Conservation (phyloP, 2,888 invertebrate genomes). For the Oscheius onirici region DNA sequence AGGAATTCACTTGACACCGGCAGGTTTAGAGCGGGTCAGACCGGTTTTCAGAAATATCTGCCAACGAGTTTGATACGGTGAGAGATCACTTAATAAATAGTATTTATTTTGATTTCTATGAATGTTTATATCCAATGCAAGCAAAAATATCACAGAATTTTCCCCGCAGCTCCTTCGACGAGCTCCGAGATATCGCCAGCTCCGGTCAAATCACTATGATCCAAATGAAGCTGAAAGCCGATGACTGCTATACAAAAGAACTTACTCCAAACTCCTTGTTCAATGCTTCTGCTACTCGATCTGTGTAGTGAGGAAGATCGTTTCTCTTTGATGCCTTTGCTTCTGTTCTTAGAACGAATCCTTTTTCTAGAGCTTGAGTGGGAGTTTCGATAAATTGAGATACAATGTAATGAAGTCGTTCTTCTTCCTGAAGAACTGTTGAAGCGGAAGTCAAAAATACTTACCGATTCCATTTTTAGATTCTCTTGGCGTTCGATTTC, state of each 20-base stretch:
- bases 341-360: no score
- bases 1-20: slow-evolving; percentile 2
- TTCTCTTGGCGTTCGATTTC: no score
- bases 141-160: neutral
- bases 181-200: neutral
- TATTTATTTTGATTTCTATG: no score
- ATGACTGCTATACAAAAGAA: neutral
- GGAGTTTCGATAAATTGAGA: no score
- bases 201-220: neutral
- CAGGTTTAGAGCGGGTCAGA: slow-evolving; percentile 14
- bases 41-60: slow-evolving; percentile 11
- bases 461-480: no score
- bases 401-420: no score
- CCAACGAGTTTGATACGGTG: neutral
- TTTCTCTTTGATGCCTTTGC: no score
- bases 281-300: neutral
- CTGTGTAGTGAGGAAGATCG: neutral
- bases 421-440: no score
- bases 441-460: no score
- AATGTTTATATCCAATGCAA: no score
- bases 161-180: neutral
- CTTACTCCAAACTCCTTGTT: slow-evolving; percentile 2
- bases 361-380: no score
- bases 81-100: no score
- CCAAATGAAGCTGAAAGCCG: neutral